Evolutionary conservation across 2,113 vertebrate genomes (phyloP).

Genomic region (Rhipidura dahli): DNA sequence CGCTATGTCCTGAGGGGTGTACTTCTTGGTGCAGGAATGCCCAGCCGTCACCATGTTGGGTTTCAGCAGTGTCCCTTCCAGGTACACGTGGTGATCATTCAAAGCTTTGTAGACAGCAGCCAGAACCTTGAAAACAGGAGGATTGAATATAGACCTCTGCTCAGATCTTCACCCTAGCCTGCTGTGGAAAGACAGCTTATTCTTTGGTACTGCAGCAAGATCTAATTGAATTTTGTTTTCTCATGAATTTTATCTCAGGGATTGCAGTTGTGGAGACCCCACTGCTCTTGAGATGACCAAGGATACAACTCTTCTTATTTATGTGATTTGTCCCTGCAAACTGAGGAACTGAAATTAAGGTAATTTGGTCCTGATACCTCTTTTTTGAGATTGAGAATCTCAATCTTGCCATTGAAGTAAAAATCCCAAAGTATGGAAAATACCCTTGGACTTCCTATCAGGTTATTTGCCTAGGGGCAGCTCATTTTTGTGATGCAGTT

Average conservation of each 20-base stretch:
- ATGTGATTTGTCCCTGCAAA: neutral
- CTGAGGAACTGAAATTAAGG: neutral
- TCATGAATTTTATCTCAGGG: neutral
- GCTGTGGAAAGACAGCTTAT: neutral
- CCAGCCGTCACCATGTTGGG: slow-evolving; percentile 97
- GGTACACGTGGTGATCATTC: slow-evolving; percentile 92
- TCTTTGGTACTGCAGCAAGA: neutral
- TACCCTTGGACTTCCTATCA: neutral
- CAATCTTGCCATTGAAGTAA: neutral
- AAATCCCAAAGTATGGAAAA: neutral
- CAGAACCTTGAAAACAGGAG: slow-evolving; percentile 82
- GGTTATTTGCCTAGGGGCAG: neutral
- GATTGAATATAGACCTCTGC: neutral
- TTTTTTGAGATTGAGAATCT: neutral
- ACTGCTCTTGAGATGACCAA: neutral
- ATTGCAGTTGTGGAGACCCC: neutral
- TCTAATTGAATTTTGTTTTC: neutral
- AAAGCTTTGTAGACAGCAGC: slow-evolving; percentile 94
- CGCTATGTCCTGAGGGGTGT: slow-evolving; percentile 87
- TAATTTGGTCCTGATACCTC: neutral
- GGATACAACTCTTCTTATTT: neutral
- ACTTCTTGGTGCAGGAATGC: slow-evolving; percentile 89
- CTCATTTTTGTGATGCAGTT: neutral
- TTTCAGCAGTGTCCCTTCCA: slow-evolving; percentile 94
- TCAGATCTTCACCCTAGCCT: neutral